Evolutionary conservation across 2,113 vertebrate genomes (phyloP).

Genomic region (Cyanoramphus novaezelandiae): DNA sequence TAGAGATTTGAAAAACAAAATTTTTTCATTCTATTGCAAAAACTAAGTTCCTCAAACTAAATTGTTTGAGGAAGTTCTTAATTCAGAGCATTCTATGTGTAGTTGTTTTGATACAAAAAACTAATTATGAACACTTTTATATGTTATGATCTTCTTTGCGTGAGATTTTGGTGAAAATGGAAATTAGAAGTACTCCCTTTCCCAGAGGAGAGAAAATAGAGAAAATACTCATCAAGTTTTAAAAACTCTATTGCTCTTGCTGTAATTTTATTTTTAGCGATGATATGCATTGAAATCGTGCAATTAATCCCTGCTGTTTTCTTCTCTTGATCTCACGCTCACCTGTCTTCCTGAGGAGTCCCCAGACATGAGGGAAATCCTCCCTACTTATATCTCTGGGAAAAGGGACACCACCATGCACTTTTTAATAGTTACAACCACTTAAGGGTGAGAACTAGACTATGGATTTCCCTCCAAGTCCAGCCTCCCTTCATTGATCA

Average conservation of each 20-base stretch:
- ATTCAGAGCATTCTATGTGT: background rate
- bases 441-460: background rate
- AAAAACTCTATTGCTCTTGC: background rate
- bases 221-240: background rate
- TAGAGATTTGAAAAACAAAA: background rate
- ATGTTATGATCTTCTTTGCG: background rate
- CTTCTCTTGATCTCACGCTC: background rate
- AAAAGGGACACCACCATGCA: background rate
- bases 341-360: background rate
- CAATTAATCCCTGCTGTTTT: background rate
- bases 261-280: background rate
- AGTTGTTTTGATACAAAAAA: background rate
- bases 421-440: fast-evolving
- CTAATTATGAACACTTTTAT: background rate
- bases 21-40: background rate
- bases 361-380: background rate
- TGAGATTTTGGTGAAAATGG: background rate
- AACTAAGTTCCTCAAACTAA: background rate
- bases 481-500: fast-evolving
- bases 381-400: background rate
- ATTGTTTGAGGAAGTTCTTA: background rate
- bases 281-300: background rate
- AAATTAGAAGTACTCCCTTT: background rate
- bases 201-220: background rate
- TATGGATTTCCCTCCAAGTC: background rate